A percentile compares a stretch with the other conserved stretches of the same genome.
phyloP scores from a whole-genome alignment of 2,888 invertebrate species.

The Drosophila kambysellisi region DNA sequence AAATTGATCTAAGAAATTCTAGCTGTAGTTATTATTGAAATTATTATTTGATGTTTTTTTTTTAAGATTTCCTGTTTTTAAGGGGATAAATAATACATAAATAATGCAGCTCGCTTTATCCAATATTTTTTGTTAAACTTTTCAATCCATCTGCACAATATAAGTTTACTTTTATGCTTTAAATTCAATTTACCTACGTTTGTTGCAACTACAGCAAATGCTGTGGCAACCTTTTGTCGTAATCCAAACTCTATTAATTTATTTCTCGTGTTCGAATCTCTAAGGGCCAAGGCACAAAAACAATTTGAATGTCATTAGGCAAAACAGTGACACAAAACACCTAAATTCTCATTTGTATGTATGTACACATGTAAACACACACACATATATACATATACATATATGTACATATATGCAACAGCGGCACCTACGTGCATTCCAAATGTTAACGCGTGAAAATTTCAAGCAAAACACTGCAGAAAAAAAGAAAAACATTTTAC shows the following conservation, averaged over 20 bases:
- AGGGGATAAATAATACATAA: not conserved
- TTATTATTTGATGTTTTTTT: not conserved
- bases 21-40: not conserved
- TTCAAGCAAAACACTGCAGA: not conserved
- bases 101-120: too few species aligned
- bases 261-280: constrained; percentile 39
- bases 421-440: constrained; percentile 5
- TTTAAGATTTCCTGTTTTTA: not conserved
- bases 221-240: not conserved
- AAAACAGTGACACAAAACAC: not conserved
- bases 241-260: constrained; percentile 45
- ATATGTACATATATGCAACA: constrained; percentile 12
- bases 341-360: constrained; percentile 1
- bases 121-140: too few species aligned
- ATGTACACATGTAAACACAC: not conserved
- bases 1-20: not conserved
- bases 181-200: not conserved
- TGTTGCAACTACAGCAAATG: not conserved
- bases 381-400: not conserved
- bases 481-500: constrained; percentile 7
- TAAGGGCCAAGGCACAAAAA: constrained; percentile 37
- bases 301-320: constrained; percentile 69
- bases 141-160: not conserved
- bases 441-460: constrained; percentile 30
- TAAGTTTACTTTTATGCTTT: not conserved